phyloP scores from a whole-genome alignment of 2,113 vertebrate genomes.

The Merops nubicus region DNA sequence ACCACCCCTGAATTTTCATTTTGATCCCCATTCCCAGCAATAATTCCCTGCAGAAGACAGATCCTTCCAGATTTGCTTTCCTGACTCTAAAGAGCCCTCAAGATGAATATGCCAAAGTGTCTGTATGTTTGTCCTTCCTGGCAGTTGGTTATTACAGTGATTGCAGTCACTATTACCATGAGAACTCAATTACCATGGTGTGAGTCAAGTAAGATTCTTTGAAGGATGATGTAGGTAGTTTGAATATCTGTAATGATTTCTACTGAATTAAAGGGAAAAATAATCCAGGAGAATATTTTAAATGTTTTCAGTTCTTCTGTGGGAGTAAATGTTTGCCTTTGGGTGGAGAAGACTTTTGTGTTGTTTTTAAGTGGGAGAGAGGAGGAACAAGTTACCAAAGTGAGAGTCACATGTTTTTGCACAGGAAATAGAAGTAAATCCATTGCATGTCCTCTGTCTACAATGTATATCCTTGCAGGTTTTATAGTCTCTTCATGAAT shows the following conservation, averaged over 20 bases:
- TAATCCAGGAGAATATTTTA: not conserved
- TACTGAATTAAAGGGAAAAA: not conserved
- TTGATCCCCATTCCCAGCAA: not conserved
- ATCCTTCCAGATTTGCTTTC: not conserved
- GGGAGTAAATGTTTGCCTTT: not conserved
- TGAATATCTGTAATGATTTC: not conserved
- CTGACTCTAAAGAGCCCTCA: not conserved
- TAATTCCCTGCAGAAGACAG: not conserved
- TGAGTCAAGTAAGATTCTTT: slow-evolving; percentile 6
- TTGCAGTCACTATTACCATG: not conserved
- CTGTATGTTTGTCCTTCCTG: not conserved
- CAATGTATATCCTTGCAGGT: not conserved
- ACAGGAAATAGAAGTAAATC: not conserved
- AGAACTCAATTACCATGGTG: not conserved
- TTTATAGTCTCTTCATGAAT: not conserved
- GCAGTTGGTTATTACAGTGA: slow-evolving; percentile 1
- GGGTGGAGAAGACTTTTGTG: not conserved
- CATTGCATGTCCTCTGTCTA: not conserved
- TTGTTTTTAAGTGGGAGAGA: not conserved
- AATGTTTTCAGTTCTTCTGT: not conserved
- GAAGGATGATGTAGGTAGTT: not conserved
- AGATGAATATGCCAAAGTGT: not conserved
- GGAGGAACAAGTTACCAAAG: not conserved
- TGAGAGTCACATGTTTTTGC: not conserved
- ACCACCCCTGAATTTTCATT: not conserved